phyloP scores from a whole-genome alignment of 2,113 vertebrate species.

The Antigone vipio region DNA sequence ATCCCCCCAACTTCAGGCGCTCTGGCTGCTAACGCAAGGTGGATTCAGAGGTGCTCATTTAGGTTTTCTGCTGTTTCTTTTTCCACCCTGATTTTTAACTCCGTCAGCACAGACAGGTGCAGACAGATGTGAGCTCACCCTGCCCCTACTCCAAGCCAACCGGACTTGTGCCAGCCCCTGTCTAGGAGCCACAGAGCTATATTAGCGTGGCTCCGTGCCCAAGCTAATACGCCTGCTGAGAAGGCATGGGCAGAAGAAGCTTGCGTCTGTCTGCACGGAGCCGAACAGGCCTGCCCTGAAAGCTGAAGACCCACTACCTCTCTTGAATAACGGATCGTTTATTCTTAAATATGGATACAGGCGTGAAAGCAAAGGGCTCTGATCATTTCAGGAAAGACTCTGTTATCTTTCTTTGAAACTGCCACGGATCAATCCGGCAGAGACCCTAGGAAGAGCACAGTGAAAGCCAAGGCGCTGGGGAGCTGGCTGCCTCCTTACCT shows the following conservation, averaged over 20 bases:
- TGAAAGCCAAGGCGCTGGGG: not conserved
- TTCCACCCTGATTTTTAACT: not conserved
- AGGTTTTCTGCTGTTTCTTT: not conserved
- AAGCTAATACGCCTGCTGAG: not conserved
- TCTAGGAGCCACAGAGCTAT: not conserved
- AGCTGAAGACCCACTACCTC: not conserved
- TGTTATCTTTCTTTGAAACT: not conserved
- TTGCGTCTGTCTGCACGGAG: not conserved
- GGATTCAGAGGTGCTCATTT: not conserved
- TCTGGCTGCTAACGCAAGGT: not conserved
- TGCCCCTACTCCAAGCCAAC: not conserved
- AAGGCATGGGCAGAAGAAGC: not conserved
- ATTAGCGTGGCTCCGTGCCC: not conserved
- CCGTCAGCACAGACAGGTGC: constrained; percentile 27
- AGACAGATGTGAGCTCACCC: constrained; percentile 33
- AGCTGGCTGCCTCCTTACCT: not conserved
- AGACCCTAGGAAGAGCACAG: not conserved
- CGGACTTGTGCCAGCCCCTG: not conserved
- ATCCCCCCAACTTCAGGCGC: not conserved
- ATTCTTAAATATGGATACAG: not conserved
- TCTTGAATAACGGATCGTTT: not conserved
- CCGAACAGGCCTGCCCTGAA: not conserved
- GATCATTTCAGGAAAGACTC: not conserved
- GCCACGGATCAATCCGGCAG: not conserved
- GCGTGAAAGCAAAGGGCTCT: not conserved